phyloP scores from a whole-genome alignment of 2,888 invertebrate genomes.

The Heteromurus nitidus region DNA sequence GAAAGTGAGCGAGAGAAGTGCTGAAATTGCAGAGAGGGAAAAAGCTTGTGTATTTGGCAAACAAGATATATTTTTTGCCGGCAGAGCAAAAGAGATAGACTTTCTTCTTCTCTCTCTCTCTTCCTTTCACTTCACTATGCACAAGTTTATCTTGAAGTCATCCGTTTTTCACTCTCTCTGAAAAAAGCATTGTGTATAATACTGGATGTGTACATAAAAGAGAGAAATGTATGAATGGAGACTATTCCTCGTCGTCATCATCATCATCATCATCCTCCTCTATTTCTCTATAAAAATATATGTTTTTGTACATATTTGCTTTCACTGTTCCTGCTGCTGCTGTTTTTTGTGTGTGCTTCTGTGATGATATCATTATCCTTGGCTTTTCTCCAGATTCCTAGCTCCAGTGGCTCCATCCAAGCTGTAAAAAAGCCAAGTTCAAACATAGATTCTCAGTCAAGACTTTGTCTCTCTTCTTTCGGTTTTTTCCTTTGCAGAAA shows the following conservation, averaged over 20 bases:
- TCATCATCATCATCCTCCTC: not conserved
- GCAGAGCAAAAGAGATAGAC: not conserved
- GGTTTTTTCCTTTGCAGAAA: not conserved
- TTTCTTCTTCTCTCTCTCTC: not conserved
- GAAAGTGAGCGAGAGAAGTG: not conserved
- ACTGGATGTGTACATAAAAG: too few species aligned
- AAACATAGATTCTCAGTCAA: constrained; percentile 27
- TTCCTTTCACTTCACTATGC: too few species aligned
- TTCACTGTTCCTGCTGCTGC: too few species aligned
- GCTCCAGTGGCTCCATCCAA: constrained; percentile 45
- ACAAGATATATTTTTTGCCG: not conserved
- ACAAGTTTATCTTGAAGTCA: too few species aligned
- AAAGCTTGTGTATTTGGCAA: constrained; percentile 4
- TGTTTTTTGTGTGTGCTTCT: not conserved
- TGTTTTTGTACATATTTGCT: too few species aligned
- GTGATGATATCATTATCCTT: constrained; percentile 64
- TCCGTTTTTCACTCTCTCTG: too few species aligned
- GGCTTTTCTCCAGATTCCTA: constrained; percentile 58
- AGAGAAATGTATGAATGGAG: not conserved
- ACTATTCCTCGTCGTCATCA: not conserved
- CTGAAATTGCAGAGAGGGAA: not conserved
- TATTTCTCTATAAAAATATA: too few species aligned
- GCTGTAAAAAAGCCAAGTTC: constrained; percentile 58
- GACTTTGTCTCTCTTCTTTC: not conserved
- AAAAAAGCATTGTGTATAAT: too few species aligned